These are phyloP conservation scores for Astyanax mexicanus DNA, from an alignment of 2,797 vertebrate genomes.

Conservation along the genomic window DNA sequence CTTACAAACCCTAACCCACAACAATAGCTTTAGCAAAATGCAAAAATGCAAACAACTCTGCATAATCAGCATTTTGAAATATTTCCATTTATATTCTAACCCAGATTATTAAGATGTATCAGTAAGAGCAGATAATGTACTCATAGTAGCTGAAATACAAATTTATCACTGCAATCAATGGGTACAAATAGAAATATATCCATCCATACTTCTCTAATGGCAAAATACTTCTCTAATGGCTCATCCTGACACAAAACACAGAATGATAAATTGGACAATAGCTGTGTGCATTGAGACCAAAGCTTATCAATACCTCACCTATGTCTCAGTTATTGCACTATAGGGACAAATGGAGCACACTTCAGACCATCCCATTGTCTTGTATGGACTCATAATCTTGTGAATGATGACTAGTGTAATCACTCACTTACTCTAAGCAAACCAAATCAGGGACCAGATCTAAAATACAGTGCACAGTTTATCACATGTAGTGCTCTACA, in stretches of 20 bases:
- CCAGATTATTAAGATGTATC: too few relatives aligned
- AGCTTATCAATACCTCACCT: conserved; percentile 9
- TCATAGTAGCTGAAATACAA: neutral
- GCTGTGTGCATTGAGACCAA: neutral
- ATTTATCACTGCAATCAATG: neutral
- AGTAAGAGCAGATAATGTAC: neutral
- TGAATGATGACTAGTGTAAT: neutral
- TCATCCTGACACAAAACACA: neutral
- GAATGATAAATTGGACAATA: neutral
- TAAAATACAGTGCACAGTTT: conserved; percentile 27
- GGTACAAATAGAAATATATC: neutral
- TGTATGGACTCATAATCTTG: conserved; percentile 15
- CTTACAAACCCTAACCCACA: too few relatives aligned
- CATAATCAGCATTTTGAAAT: too few relatives aligned
- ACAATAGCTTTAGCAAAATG: too few relatives aligned
- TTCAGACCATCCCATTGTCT: conserved; percentile 16
- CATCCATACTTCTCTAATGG: neutral
- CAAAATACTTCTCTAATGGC: neutral
- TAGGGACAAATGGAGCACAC: neutral
- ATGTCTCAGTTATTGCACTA: conserved; percentile 10
- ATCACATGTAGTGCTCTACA: conserved; percentile 24
- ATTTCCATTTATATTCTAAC: too few relatives aligned
- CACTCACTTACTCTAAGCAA: neutral
- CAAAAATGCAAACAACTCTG: too few relatives aligned
- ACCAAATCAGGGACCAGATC: conserved; percentile 22